A percentile compares a stretch with the other conserved stretches of the same genome.
These are phyloP conservation scores for Drosophila watanabei DNA, from an alignment of 1,140 invertebrate genomes.

Conservation along the genomic window DNA sequence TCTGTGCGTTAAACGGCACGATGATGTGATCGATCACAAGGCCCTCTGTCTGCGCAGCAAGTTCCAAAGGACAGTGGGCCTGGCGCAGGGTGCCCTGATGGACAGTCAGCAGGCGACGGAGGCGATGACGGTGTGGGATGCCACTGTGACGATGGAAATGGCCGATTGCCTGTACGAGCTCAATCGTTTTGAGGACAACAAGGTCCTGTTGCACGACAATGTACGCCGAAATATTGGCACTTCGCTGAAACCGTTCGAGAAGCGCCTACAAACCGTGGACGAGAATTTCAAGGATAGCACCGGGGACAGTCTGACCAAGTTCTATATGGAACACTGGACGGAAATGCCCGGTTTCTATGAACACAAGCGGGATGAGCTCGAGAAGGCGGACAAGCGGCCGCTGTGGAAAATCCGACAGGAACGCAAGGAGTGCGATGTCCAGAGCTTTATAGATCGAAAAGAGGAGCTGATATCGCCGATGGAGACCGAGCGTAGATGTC, in stretches of 20 bases:
- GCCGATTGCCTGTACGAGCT: conserved; percentile 69
- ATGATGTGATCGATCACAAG: background rate
- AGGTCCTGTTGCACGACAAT: conserved; percentile 57
- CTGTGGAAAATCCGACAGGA: conserved; percentile 62
- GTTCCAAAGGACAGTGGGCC: conserved; percentile 48
- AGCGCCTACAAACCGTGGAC: conserved; percentile 57
- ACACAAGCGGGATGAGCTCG: conserved; percentile 7
- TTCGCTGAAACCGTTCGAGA: conserved; percentile 45
- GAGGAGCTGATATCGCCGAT: conserved; percentile 57
- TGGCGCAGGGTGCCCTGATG: conserved; percentile 12
- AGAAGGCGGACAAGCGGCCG: conserved; percentile 11
- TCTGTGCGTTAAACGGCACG: conserved; percentile 35
- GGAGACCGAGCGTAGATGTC: conserved; percentile 57
- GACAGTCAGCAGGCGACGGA: conserved; percentile 25
- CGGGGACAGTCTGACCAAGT: conserved; percentile 51
- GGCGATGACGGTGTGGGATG: background rate
- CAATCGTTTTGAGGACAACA: conserved; percentile 73
- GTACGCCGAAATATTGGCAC: conserved; percentile 40
- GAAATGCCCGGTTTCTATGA: conserved; percentile 46
- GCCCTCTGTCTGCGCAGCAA: conserved; percentile 49
- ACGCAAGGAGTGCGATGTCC: conserved; percentile 65
- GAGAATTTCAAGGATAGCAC: conserved; percentile 69
- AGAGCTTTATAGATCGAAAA: conserved; percentile 52
- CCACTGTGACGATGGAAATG: conserved; percentile 39
- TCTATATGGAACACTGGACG: conserved; percentile 51